Percentiles rank a stretch among this genome's conserved stretches.
phyloP scores from a whole-genome alignment of 1,140 invertebrate species.

The Penaeus chinensis region DNA sequence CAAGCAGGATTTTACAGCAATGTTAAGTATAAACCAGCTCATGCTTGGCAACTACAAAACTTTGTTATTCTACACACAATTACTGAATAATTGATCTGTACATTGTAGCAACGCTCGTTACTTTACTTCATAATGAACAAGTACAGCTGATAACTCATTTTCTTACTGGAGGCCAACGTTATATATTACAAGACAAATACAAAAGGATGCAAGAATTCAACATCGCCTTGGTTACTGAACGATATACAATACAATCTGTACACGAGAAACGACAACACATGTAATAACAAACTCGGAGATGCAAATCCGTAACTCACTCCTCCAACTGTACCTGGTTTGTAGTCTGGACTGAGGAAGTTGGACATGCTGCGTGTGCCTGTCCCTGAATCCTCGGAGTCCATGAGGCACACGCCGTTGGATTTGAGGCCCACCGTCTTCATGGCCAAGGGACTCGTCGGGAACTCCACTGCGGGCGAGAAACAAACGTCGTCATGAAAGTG shows the following conservation, averaged over 20 bases:
- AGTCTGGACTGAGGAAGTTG: conserved; percentile 37
- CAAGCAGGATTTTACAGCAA: conserved; percentile 3
- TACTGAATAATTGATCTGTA: neutral
- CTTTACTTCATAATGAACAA: no score
- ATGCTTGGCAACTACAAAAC: neutral
- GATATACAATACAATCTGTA: no score
- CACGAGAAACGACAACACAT: no score
- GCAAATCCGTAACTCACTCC: no score
- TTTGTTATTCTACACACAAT: neutral
- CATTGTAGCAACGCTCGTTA: neutral
- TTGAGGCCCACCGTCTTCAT: conserved; percentile 20
- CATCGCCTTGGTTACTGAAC: no score
- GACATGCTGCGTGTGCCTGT: conserved; percentile 7
- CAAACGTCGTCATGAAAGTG: neutral
- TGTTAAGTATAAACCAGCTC: neutral
- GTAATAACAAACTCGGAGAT: no score
- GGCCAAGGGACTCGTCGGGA: conserved; percentile 41
- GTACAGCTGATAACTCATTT: no score
- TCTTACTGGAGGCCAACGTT: no score
- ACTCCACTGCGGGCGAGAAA: conserved; percentile 40
- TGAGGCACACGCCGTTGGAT: conserved; percentile 38
- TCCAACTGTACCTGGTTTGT: conserved; percentile 29
- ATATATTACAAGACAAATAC: neutral
- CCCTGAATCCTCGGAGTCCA: conserved; percentile 36
- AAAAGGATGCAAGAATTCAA: neutral